Evolutionary conservation across 2,113 vertebrate genomes (phyloP), one percentile per base, ranked within the genome.

Genomic region (Crocuta crocuta): DNA sequence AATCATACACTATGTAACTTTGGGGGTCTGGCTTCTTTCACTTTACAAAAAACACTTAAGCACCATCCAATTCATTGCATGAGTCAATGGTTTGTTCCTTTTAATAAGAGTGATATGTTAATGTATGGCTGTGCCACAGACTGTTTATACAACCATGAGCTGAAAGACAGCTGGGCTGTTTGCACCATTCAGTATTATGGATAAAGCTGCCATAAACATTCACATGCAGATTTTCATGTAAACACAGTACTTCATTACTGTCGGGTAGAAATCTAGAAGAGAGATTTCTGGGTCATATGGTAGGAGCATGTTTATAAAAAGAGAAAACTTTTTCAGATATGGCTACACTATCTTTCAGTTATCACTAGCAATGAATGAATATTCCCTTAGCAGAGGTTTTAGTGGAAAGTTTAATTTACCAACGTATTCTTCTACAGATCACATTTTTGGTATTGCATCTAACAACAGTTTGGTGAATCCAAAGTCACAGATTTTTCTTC

Each of bases 151-250:
- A 39, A 66, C 80, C 5, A 13, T 55, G 50, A 10, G 0, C 21
- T 68, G 48, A 78, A 81, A 96, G 78, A 71, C 31, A 94, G 76
- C 35, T 91, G 83, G 11, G 11, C 39, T 16, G 5, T 55, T 97
- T 89, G 5, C 43, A 63, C 10, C 13, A 91, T 85, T 5, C 35
- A 21, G 19, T 23, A 92, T 48, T 70, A 48, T 23, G 45, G 91
- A 48, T 92, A 86, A 92, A 94, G 33, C 19, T 96, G 7, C 50
- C 5, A 35, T 76, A 85, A 95, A 71, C 35, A 89, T 76, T 89
- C 70, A 74, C 21, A 28, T 63, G 80, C 15, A 80, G 17, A 39
- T 10, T 92, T 91, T 91, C 39, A 61, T 78, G 31, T 89, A 21
- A 89, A 55, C 4, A 86, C 7, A 92, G 26, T 58, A 94, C 78